Conservation (phyloP, 2,113 vertebrate species). For the Crypturellus undulatus region DNA sequence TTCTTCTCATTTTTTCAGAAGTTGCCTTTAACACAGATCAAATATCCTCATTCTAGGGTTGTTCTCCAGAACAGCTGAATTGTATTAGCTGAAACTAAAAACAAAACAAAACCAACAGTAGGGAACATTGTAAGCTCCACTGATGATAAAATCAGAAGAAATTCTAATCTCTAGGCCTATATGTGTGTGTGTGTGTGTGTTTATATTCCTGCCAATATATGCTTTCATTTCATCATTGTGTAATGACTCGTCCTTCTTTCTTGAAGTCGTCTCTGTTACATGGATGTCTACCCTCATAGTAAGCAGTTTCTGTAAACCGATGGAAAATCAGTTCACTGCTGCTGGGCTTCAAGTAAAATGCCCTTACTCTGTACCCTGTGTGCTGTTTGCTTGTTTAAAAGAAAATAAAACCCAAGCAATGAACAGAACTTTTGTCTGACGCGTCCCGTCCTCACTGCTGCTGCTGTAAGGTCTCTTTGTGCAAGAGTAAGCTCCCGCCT, state of each 20-base stretch:
- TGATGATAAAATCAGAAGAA: slow-evolving; percentile 1
- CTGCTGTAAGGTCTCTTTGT: slow-evolving; percentile 20
- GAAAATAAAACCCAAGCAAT: background rate
- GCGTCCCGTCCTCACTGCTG: background rate
- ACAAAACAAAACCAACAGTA: background rate
- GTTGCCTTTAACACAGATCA: background rate
- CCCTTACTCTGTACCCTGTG: background rate
- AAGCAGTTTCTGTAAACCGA: slow-evolving; percentile 7
- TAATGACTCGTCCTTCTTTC: background rate
- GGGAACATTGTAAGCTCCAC: background rate
- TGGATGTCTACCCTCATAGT: no score
- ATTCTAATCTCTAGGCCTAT: background rate
- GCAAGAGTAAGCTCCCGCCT: background rate
- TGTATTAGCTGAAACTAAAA: background rate
- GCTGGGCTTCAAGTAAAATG: slow-evolving; percentile 20
- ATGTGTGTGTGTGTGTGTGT: background rate
- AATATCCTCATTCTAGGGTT: background rate
- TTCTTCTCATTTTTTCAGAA: background rate
- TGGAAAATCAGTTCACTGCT: slow-evolving; percentile 21
- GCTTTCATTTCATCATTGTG: slow-evolving; percentile 17
- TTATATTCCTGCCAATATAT: background rate
- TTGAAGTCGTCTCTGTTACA: background rate
- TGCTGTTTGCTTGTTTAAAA: background rate
- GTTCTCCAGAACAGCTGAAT: background rate
- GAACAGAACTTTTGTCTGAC: slow-evolving; percentile 44